Conservation (phyloP, 2,888 invertebrate species). For the Seira sanloemensis region DNA sequence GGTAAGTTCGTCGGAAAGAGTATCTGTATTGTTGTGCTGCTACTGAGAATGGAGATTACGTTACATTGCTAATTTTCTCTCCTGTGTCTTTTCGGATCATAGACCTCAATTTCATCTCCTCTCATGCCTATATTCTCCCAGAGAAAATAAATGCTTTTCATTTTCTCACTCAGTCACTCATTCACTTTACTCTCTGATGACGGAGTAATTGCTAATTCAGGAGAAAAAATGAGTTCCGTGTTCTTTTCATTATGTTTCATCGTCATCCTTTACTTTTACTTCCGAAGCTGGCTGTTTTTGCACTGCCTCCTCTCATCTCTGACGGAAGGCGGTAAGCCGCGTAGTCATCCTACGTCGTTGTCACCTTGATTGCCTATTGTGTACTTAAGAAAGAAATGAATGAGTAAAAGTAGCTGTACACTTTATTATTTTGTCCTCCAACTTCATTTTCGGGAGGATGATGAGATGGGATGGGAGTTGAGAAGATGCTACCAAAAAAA, state of each 20-base stretch:
- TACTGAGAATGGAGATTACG: too few relatives aligned
- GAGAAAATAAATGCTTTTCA: neutral
- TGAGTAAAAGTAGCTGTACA: constrained; percentile 30
- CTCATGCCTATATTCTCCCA: too few relatives aligned
- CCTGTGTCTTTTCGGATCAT: constrained; percentile 34
- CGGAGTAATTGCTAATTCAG: constrained; percentile 53
- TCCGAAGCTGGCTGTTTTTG: too few relatives aligned
- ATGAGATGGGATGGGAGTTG: too few relatives aligned
- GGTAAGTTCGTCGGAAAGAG: neutral
- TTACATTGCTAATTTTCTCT: neutral
- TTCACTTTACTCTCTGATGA: neutral
- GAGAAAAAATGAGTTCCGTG: constrained; percentile 57
- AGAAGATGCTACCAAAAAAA: too few relatives aligned
- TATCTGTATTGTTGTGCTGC: too few relatives aligned
- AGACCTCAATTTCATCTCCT: too few relatives aligned
- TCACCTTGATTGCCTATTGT: constrained; percentile 50
- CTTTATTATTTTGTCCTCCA: constrained; percentile 25
- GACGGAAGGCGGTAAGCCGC: neutral
- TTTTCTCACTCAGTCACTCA: constrained; percentile 28
- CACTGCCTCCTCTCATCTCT: constrained; percentile 42
- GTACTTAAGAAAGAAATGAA: neutral
- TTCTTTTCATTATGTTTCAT: constrained; percentile 55
- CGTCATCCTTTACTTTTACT: too few relatives aligned
- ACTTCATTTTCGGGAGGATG: too few relatives aligned
- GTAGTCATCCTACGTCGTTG: too few relatives aligned